Base-by-base conservation (phyloP, 2,113 vertebrate species). In the Anarhynchus alexandrinus region DNA sequence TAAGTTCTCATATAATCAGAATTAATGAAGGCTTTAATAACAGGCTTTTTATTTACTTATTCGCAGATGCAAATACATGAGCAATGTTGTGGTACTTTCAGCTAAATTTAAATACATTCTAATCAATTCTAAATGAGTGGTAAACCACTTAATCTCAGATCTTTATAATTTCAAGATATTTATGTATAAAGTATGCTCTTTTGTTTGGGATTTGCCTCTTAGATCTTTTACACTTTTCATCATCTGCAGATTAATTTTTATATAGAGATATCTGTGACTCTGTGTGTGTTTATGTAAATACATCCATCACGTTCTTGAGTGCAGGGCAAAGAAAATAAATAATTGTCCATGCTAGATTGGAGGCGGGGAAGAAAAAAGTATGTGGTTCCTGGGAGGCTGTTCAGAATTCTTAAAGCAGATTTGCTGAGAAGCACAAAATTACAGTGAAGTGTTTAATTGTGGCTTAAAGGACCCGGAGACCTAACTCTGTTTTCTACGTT, bases 31-130 rank as follows among this genome's bases (percentile, higher is more conserved):
- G 87, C 94, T 98, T 98, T 96, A 94, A 95, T 95, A 97, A 95
- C 92, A 88, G 88, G 94, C 96, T 97, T 97, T 97, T 97, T 97
- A 97, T 97, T 97, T 97, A 96, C 96, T 97, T 96, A 95, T 90
- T 97, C 19, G 67, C 92, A 96, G 84, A 97, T 97, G 95, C 95
- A 97, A 96, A 96, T 96, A 96, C 88, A 95, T 29, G 88, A 94
- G 96, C 96, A 82, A 65, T 94, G 90, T 96, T 97, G 93, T 88
- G 95, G 94, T 97, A 92, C 94, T 97, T 97, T 59, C 96, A 95
- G 96, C 96, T 96, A 96, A 88, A 96, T 96, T 95, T 95, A 96
- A 96, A 97, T 97, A 12, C 95, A 96, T 97, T 96, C 95, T 94
- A 95, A 97, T 96, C 94, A 96, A 92, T 97, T 95, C 92, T 96